Base-by-base conservation (phyloP, 2,888 invertebrate genomes). In the Philhelius pedissequus region DNA sequence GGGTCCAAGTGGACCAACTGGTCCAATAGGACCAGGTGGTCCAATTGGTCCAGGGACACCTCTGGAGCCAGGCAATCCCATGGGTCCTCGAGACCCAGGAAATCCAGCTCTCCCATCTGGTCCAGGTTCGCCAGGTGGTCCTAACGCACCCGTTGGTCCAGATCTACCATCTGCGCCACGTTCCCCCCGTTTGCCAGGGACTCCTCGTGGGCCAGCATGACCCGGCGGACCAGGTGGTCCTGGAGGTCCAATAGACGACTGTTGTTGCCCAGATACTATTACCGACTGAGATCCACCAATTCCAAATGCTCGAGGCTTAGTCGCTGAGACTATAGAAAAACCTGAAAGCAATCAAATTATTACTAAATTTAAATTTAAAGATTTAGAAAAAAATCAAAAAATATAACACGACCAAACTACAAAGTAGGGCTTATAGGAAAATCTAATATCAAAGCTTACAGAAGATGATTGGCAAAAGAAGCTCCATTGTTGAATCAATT, bases 161-260 rank as follows among this genome's bases (percentile, higher is more conserved):
- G 64, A 38, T 13, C 83, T 48, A 4, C 83, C 83, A n/a, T 78
- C 83, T 9, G 48, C 18, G 5, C 83, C 83, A 13, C 78, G 83
- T 43, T 78, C 74, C 6, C 78, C 83, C 3, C 70, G 56, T 8
- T 27, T 32, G 5, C 86, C 86, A 0, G 66, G 8, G 11, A 74
- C 64, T 3, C 83, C 83, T 9, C 64, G 69, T 4, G 80, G 74
- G 4, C 86, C 86, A 7, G 50, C 20, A 32, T 48, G 62, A 15
- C 86, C 86, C 3, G 82, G 48, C 3, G 86, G 74, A 18, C 86
- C 86, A 40, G 86, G 86, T 18, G 77, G 80, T 45, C 86, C 86
- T 5, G 86, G 86, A 9, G 82, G 82, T 27, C 86, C 83, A 25
- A 74, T 66, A 20, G 45, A 64, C 0, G 52, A 38, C 5, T 73